phyloP scores from a whole-genome alignment of 2,113 vertebrate species.

The Alces alces region DNA sequence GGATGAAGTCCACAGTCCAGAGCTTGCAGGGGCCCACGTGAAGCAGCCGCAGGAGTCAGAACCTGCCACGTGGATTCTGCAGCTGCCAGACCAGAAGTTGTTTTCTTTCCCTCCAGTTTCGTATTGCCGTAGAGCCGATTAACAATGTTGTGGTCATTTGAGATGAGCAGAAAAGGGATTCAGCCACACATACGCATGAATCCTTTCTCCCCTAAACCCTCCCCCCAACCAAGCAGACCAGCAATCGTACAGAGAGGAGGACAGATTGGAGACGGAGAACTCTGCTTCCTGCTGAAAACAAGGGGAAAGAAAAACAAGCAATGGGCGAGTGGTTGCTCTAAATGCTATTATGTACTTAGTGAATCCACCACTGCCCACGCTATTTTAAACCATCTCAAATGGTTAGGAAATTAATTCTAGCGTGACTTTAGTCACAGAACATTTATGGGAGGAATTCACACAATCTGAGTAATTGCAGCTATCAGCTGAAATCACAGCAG shows the following conservation, averaged over 20 bases:
- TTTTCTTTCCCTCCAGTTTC: rapidly evolving
- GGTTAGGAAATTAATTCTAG: conserved; percentile 60
- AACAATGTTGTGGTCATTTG: neutral
- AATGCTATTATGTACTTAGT: neutral
- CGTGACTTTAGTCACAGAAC: conserved; percentile 57
- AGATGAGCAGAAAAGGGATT: neutral
- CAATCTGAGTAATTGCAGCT: conserved; percentile 54
- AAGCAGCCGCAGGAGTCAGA: neutral
- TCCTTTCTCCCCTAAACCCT: neutral
- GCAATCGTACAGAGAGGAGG: neutral
- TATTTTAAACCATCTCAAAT: conserved; percentile 48
- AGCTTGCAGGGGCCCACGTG: neutral
- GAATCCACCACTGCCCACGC: conserved; percentile 3
- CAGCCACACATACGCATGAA: neutral
- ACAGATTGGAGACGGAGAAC: neutral
- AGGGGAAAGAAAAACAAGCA: neutral
- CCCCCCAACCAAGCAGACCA: neutral
- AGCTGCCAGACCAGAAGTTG: neutral
- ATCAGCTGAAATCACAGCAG: conserved; percentile 52
- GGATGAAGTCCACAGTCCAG: neutral
- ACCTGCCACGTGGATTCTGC: neutral
- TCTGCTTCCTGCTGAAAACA: neutral
- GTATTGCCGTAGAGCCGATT: rapidly evolving
- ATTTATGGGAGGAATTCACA: conserved; percentile 25
- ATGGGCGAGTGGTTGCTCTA: neutral